A percentile compares a stretch with the other conserved stretches of the same genome.
Conservation (phyloP, 2,113 vertebrate genomes). For the Crotalus tigris region DNA sequence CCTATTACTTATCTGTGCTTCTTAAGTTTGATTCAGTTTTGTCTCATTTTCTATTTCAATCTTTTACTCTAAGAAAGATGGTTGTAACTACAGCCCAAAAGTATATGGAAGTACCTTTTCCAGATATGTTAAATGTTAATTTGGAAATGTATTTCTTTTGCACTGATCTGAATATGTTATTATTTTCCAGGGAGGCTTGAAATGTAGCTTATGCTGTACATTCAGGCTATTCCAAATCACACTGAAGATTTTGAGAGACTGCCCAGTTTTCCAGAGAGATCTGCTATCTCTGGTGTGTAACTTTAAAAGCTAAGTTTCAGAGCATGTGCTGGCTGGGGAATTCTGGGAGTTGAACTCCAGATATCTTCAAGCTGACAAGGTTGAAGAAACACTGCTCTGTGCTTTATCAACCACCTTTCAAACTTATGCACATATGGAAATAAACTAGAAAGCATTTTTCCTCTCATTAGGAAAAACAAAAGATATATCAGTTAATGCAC, state of each 20-base stretch:
- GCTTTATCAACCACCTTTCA: not conserved
- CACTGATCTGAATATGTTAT: conserved; percentile 22
- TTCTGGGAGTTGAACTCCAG: too few relatives aligned
- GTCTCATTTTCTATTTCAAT: not conserved
- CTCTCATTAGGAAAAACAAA: not conserved
- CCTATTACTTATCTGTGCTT: not conserved
- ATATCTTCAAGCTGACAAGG: not conserved
- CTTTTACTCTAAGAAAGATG: not conserved
- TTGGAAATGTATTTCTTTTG: conserved; percentile 22
- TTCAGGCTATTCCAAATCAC: conserved; percentile 44
- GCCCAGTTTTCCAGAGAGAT: conserved; percentile 32
- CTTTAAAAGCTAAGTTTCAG: conserved; percentile 6
- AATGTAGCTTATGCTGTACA: conserved; percentile 36
- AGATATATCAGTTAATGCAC: not conserved
- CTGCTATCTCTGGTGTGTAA: conserved; percentile 18
- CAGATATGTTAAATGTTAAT: conserved; percentile 10
- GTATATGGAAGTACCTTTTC: conserved; percentile 11
- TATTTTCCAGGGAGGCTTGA: conserved; percentile 54
- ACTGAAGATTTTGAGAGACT: conserved; percentile 10
- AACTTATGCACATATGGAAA: not conserved
- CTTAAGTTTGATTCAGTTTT: not conserved
- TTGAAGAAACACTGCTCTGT: not conserved
- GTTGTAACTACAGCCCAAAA: not conserved
- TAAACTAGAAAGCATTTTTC: not conserved
- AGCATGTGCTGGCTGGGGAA: not conserved